Percentiles rank a stretch among this genome's conserved stretches.
Conservation (phyloP, 2,888 invertebrate species). For the Drosophila nr. perissopoda region DNA sequence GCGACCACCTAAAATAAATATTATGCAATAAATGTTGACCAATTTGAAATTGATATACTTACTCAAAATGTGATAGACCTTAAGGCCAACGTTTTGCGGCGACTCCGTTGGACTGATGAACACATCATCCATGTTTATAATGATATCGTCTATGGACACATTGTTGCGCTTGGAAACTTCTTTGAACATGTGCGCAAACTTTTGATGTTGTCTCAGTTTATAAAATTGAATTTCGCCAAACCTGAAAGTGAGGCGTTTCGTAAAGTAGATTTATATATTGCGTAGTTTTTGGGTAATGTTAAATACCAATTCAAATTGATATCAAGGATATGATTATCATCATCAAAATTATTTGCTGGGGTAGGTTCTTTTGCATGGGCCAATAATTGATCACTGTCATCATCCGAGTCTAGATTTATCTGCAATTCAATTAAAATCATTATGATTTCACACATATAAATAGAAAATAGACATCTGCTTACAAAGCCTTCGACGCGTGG, state of each 20-base stretch:
- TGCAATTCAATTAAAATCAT: constrained; percentile 16
- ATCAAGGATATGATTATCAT: constrained; percentile 76
- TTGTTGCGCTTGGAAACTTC: constrained; percentile 75
- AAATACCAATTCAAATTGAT: constrained; percentile 73
- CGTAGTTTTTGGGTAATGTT: not conserved
- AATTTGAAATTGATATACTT: constrained; percentile 23
- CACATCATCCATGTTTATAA: constrained; percentile 72
- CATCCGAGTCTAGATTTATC: constrained; percentile 73
- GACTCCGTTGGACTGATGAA: constrained; percentile 74
- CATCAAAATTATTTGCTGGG: constrained; percentile 45
- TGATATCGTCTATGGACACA: constrained; percentile 60
- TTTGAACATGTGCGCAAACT: constrained; percentile 76
- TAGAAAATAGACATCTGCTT: constrained; percentile 18
- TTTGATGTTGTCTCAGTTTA: constrained; percentile 78
- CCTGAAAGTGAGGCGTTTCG: constrained; percentile 49
- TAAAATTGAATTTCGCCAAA: constrained; percentile 73
- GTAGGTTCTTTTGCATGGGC: not conserved
- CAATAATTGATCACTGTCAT: constrained; percentile 15
- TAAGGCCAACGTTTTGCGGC: constrained; percentile 76
- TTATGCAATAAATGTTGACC: not conserved
- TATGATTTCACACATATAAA: not conserved
- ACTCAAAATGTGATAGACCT: constrained; percentile 79
- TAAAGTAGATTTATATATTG: accelerated
- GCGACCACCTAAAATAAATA: constrained; percentile 64
- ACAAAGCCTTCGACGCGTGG: constrained; percentile 75